Conservation (phyloP, 2,797 vertebrate genomes). For the Florisuga fusca region DNA sequence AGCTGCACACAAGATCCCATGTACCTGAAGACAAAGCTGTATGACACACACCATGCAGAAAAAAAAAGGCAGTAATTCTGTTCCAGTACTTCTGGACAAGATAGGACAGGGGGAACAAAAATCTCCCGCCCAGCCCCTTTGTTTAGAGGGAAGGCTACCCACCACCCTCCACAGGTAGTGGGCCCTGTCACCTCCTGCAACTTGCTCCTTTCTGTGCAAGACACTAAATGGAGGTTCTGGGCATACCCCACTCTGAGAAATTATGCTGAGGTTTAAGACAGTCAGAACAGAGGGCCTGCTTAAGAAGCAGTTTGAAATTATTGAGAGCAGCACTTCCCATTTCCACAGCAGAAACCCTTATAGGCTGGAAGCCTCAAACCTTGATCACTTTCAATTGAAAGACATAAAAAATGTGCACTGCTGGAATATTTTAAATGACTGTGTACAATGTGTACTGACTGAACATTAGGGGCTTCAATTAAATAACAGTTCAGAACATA, state of each 20-base stretch:
- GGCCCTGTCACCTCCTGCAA: background rate
- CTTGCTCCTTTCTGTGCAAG: background rate
- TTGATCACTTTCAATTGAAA: slow-evolving; percentile 70
- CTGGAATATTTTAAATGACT: slow-evolving; percentile 75
- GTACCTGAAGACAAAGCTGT: background rate
- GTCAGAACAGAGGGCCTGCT: slow-evolving; percentile 43
- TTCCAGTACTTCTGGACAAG: background rate
- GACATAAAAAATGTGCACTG: slow-evolving; percentile 69
- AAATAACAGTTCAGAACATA: slow-evolving; percentile 74
- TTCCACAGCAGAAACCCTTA: slow-evolving; percentile 68
- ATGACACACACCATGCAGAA: background rate
- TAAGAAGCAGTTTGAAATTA: slow-evolving; percentile 68
- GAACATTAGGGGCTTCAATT: slow-evolving; percentile 70
- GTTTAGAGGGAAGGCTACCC: background rate
- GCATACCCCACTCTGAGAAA: slow-evolving; percentile 28
- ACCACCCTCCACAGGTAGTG: background rate
- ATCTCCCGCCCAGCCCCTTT: background rate
- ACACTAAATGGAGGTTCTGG: slow-evolving; percentile 29
- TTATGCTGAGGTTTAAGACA: slow-evolving; percentile 27
- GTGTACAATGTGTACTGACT: slow-evolving; percentile 67
- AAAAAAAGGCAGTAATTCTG: background rate
- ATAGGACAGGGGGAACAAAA: background rate
- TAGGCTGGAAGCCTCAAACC: slow-evolving; percentile 64
- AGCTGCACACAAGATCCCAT: background rate
- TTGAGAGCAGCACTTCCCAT: slow-evolving; percentile 66